phyloP scores from a whole-genome alignment of 30 jellyfish, hydroid and myxozoan genomes.

The Chrysaora quinquecirrha region DNA sequence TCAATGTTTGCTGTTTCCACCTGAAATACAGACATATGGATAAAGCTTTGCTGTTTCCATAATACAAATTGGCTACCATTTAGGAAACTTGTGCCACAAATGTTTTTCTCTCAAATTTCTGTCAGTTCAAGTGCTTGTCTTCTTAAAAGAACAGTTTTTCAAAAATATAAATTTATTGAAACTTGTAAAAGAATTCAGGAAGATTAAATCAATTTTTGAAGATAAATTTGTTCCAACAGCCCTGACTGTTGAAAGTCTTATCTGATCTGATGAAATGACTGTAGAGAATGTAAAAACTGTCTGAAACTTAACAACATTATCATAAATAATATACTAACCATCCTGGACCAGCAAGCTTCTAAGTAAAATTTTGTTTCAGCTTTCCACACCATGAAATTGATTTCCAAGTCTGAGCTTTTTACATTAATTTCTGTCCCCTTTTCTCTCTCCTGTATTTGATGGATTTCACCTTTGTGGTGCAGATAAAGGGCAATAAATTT shows the following conservation, averaged over 20 bases:
- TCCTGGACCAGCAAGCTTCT: not conserved
- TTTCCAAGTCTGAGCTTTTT: not conserved
- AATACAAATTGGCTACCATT: not conserved
- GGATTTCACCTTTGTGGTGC: constrained; percentile 3
- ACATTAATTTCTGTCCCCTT: not conserved
- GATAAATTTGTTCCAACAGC: not conserved
- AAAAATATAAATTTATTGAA: too few species aligned
- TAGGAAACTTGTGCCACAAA: not conserved
- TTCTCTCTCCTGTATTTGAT: not conserved
- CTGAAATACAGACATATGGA: too few species aligned
- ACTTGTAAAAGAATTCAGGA: not conserved
- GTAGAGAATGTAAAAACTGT: not conserved
- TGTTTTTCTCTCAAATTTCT: not conserved
- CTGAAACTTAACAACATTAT: not conserved
- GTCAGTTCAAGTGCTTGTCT: too few species aligned
- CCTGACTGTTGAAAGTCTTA: not conserved
- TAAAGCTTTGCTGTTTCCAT: not conserved
- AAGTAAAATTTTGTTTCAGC: not conserved
- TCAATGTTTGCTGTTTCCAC: too few species aligned
- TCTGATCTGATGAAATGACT: not conserved
- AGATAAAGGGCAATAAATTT: not conserved
- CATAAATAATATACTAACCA: not conserved
- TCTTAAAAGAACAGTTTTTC: not conserved
- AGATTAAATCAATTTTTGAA: not conserved
- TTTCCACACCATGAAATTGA: not conserved